Conservation (phyloP, 2,797 vertebrate species). For the Stomatorhinus walkeri region DNA sequence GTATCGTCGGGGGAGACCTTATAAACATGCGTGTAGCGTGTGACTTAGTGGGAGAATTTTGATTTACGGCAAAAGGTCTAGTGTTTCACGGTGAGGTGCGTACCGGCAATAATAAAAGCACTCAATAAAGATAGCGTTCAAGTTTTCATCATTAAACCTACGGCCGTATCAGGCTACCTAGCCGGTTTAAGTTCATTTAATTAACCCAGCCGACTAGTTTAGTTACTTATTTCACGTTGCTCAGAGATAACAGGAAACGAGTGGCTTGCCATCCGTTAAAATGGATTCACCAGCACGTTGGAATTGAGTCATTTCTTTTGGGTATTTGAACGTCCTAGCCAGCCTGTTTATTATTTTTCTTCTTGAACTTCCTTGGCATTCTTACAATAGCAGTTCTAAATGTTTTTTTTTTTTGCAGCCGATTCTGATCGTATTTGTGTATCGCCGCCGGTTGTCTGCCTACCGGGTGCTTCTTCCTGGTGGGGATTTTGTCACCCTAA, state of each 20-base stretch:
- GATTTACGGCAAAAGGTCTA: background rate
- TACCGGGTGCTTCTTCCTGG: background rate
- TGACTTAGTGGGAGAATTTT: background rate
- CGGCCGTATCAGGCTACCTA: background rate
- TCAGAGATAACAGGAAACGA: conserved; percentile 18
- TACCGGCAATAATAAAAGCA: background rate
- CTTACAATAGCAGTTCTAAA: background rate
- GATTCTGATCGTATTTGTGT: background rate
- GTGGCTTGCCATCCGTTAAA: background rate
- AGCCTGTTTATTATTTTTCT: background rate
- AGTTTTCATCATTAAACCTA: background rate
- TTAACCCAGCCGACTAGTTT: background rate
- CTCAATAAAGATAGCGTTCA: background rate
- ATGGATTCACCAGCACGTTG: background rate
- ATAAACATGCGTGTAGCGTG: background rate
- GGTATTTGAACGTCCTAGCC: background rate
- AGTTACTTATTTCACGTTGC: background rate
- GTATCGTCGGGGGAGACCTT: background rate
- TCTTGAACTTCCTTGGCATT: background rate
- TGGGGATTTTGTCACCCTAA: background rate
- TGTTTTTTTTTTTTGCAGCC: background rate
- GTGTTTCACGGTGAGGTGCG: background rate
- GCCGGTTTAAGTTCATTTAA: background rate
- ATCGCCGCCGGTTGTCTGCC: background rate
- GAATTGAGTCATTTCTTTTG: background rate